Base-by-base conservation (phyloP, 2,113 vertebrate genomes). In the Actenoides hombroni region DNA sequence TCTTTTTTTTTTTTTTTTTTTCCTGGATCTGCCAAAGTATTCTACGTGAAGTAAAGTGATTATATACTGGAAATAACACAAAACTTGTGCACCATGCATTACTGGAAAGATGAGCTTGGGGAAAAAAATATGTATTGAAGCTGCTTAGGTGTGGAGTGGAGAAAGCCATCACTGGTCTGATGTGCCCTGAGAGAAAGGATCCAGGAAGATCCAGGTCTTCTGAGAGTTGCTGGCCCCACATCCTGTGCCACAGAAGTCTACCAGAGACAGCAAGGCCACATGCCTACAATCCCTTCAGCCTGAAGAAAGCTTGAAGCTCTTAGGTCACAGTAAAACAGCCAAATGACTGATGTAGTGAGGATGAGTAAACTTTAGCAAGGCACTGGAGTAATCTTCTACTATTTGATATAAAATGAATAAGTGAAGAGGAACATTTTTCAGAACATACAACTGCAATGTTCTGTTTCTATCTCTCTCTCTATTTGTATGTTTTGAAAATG, bases 381-480 rank as follows among this genome's bases (percentile, higher is more conserved):
- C 0, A 0, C 77, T 37, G 25, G 10, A 77, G 6, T 33, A n/a
- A 90, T 54, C 11, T 46, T 16, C 3, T 73, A 25, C 17, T 35
- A 46, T 49, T 60, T n/a, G n/a, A 44, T 48, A 71, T 33, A 84
- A 82, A 79, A 83, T 31, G 54, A 54, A 4, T 49, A 75, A 51
- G 24, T 24, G 25, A 74, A 85, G 21, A 61, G 23, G 14, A 73
- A 68, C 1, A 4, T 26, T 54, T 87, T 68, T 85, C 65, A 90
- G 61, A 82, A 49, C 9, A 40, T 31, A 23, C 19, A 69, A 74
- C 59, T 17, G 23, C 71, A 82, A 71, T 40, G 8, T 46, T 83
- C 24, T 40, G 13, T 74, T 77, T 21, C 17, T 4, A 9, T 31
- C 13, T 48, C 5, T 21, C 19, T 19, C 13, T 37, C 4, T 60